These are phyloP conservation scores for Chrysogorgia sp. DNA, from an alignment of 92 coral and sea anemone genomes.

Conservation along the genomic window DNA sequence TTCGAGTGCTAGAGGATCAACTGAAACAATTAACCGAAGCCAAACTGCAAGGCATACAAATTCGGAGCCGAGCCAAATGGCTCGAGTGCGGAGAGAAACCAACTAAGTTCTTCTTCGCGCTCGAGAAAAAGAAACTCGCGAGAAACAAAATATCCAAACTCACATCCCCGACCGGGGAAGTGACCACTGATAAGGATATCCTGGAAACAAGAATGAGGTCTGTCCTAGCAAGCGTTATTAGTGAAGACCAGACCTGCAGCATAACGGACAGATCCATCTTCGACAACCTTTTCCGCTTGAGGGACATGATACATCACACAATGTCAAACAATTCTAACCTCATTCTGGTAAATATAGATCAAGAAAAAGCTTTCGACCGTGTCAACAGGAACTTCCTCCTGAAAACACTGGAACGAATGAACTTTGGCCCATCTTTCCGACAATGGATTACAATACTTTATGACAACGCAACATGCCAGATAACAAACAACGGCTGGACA, in stretches of 20 bases:
- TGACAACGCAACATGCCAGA: constrained; percentile 20
- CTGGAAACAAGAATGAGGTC: not conserved
- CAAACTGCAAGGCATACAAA: not conserved
- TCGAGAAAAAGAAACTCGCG: not conserved
- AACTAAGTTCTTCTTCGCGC: constrained; percentile 9
- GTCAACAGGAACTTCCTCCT: too few relatives aligned
- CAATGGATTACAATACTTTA: not conserved
- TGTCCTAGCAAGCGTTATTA: too few relatives aligned
- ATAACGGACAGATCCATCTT: too few relatives aligned
- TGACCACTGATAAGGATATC: not conserved
- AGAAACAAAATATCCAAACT: not conserved
- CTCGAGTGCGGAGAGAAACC: constrained; percentile 28
- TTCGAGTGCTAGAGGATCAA: not conserved
- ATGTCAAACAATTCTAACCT: too few relatives aligned
- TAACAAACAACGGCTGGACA: constrained; percentile 42
- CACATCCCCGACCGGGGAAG: not conserved
- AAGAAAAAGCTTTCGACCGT: too few relatives aligned
- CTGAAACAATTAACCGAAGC: not conserved
- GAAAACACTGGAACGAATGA: too few relatives aligned
- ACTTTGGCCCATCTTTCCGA: too few relatives aligned
- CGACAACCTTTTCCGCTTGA: too few relatives aligned
- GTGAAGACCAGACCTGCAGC: too few relatives aligned
- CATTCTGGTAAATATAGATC: too few relatives aligned
- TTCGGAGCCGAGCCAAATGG: constrained; percentile 21
- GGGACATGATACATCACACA: too few relatives aligned